These are phyloP conservation scores for Mesitornis unicolor DNA, from an alignment of 2,113 vertebrate species.

Conservation along the genomic window DNA sequence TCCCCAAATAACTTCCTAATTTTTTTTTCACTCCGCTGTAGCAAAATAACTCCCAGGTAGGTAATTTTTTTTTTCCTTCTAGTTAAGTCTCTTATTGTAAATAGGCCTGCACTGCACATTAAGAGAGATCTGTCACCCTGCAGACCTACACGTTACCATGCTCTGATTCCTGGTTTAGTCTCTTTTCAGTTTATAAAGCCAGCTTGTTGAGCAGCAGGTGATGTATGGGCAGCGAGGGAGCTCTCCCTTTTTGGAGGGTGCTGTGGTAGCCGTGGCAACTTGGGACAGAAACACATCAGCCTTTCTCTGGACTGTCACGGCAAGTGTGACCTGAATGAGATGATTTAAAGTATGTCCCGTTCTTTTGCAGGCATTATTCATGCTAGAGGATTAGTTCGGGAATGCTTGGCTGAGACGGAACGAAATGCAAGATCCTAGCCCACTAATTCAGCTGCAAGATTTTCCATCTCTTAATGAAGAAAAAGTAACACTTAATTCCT, in stretches of 20 bases:
- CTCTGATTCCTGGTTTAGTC: not conserved
- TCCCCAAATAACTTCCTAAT: not conserved
- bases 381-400: constrained; percentile 92
- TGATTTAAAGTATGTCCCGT: not conserved
- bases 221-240: not conserved
- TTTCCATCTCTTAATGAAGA: constrained; percentile 8
- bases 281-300: not conserved
- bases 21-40: not conserved
- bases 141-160: not conserved
- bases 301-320: not conserved
- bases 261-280: not conserved
- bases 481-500: constrained; percentile 7
- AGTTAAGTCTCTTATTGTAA: not conserved
- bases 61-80: not conserved
- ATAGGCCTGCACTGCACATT: not conserved
- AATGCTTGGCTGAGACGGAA: constrained; percentile 97
- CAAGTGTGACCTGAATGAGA: not conserved
- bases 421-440: constrained; percentile 93
- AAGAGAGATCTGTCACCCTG: not conserved
- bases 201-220: not conserved
- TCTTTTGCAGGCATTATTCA: constrained; percentile 90
- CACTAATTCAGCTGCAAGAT: not conserved
- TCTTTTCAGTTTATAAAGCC: not conserved
- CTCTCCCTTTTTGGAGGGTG: not conserved
- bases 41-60: not conserved